Evolutionary conservation across 1,140 invertebrate genomes (phyloP).

Genomic region (Diorhabda sublineata): DNA sequence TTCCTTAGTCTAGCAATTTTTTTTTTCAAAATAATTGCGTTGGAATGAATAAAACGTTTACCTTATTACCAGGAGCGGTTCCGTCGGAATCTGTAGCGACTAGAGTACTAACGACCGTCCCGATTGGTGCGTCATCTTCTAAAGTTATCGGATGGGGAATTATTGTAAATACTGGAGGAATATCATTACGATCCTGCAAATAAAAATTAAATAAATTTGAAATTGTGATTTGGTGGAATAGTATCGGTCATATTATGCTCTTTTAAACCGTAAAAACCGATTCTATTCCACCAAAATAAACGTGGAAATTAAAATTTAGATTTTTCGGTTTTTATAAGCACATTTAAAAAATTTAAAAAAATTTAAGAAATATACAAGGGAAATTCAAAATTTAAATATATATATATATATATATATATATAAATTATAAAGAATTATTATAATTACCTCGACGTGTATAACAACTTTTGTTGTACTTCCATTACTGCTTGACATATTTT

Average conservation of each 20-base stretch:
- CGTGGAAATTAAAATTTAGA: no score
- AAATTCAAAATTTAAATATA: not conserved
- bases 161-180: slow-evolving; percentile 79
- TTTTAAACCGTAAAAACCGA: no score
- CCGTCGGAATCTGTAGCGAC: slow-evolving; percentile 78
- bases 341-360: no score
- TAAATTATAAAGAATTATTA: no score
- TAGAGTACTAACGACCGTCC: slow-evolving; percentile 71
- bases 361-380: no score
- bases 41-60: slow-evolving; percentile 39
- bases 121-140: slow-evolving; percentile 77
- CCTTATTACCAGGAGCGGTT: slow-evolving; percentile 74
- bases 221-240: no score
- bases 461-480: slow-evolving; percentile 73
- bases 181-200: slow-evolving; percentile 71
- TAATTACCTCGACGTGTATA: slow-evolving; percentile 67
- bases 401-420: not conserved
- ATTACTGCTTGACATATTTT: slow-evolving; percentile 65
- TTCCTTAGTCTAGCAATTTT: not conserved
- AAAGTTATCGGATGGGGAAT: slow-evolving; percentile 75
- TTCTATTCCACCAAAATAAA: no score
- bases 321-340: no score
- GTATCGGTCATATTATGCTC: no score
- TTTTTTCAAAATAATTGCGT: not conserved
- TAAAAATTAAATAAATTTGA: not conserved